Evolutionary conservation across 2,797 vertebrate genomes (phyloP).

Genomic region (Fratercula arctica): DNA sequence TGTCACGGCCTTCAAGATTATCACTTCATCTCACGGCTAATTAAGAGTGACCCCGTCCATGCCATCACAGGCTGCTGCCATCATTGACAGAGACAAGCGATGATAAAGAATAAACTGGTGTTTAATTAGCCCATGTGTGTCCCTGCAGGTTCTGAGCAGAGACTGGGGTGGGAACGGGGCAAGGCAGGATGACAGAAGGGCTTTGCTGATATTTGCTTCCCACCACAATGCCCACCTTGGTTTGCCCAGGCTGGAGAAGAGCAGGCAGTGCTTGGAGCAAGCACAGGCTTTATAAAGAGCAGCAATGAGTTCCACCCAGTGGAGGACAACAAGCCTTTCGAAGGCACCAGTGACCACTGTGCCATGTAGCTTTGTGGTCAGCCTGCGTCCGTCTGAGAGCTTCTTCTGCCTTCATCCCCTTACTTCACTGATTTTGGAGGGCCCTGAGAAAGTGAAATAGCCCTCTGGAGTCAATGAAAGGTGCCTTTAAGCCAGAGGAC

Average conservation of each 20-base stretch:
- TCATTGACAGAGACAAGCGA: neutral
- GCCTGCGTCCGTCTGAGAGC: neutral
- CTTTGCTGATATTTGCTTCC: neutral
- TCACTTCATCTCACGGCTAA: neutral
- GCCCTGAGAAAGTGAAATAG: neutral
- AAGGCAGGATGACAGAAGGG: neutral
- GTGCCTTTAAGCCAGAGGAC: neutral
- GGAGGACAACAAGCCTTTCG: neutral
- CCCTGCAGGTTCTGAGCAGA: neutral
- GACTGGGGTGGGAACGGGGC: neutral
- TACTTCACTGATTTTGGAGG: neutral
- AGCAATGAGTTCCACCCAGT: neutral
- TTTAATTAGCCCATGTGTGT: neutral
- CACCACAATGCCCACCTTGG: neutral
- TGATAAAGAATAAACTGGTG: neutral
- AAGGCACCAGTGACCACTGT: neutral
- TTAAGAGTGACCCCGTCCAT: neutral
- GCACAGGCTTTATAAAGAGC: neutral
- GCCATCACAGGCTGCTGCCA: neutral
- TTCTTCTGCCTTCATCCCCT: neutral
- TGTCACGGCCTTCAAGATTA: neutral
- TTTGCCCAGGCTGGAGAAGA: neutral
- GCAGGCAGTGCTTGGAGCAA: neutral
- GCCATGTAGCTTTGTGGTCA: neutral
- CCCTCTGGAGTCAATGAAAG: neutral